Evolutionary conservation across 2,113 vertebrate genomes (phyloP), one percentile per base, ranked within the genome.

Genomic region (Eubucco bourcierii): DNA sequence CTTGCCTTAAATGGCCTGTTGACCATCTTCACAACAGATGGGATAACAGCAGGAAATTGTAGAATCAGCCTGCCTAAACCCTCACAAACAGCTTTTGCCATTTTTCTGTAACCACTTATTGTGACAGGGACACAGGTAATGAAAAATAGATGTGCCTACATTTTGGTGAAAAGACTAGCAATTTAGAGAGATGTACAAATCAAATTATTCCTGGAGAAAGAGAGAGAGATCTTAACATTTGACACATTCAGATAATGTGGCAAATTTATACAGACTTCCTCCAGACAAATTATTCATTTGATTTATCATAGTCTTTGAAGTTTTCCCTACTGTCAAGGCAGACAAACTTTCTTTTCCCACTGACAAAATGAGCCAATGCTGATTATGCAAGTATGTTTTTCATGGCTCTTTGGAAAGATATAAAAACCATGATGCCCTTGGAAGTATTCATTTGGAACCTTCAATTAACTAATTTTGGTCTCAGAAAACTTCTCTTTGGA

Each of bases 241-340:
- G 87, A 91, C 53, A 47, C 68, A 78, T 92, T 95, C 80, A 93
- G 91, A 93, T 91, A 95, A 93, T 3, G 2, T 44, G 52, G 73
- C 10, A 61, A 77, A 90, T 83, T 93, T 91, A 77, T 34, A 84
- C 33, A 52, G 47, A 83, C 28, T 80, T 90, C 79, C 68, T 87
- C 75, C 1, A 1, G 76, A 90, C 84, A 94, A 96, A 91, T 93
- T 67, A 90, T 74, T 91, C 1, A 93, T 89, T 78, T 91, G 53
- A 91, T 90, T 94, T 85, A 85, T 82, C 53, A 72, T 27, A 85
- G 68, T 23, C 81, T 96, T 96, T 96, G 91, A 94, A 94, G 79
- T 87, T 83, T 84, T 92, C 52, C n/a, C 34, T 81, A 4, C 50
- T 88, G 88, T 88, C 71, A 84, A 84, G 67, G 59, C 67, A 87